Percentiles rank a stretch among this genome's conserved stretches.
phyloP scores from a whole-genome alignment of 2,797 vertebrate species.

The Rhinatrema bivittatum region DNA sequence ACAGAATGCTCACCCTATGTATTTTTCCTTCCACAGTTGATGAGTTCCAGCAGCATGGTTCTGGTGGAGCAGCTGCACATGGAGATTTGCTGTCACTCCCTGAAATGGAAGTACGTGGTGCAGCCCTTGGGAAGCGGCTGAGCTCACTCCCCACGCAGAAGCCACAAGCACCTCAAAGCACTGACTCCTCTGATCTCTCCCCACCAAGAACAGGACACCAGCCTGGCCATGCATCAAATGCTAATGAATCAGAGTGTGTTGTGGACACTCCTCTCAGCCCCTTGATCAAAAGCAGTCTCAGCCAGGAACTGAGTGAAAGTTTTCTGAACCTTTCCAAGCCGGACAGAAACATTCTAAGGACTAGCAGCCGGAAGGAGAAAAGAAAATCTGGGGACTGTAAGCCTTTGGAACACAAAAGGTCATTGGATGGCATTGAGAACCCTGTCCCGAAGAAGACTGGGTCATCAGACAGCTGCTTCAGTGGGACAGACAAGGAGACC shows the following conservation, averaged over 20 bases:
- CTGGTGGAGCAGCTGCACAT: neutral
- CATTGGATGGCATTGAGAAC: constrained; percentile 49
- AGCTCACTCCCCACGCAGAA: constrained; percentile 63
- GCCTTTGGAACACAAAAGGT: constrained; percentile 58
- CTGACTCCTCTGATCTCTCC: constrained; percentile 37
- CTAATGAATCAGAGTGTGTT: constrained; percentile 64
- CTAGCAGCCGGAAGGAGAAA: constrained; percentile 52
- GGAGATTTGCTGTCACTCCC: neutral
- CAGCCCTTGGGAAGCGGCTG: constrained; percentile 11
- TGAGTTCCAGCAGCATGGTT: neutral
- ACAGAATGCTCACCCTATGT: too few relatives aligned
- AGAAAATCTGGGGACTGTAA: constrained; percentile 51
- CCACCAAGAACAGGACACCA: constrained; percentile 11
- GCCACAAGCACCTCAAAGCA: constrained; percentile 45
- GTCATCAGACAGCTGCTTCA: constrained; percentile 83
- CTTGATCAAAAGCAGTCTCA: constrained; percentile 77
- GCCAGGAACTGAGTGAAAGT: constrained; percentile 79
- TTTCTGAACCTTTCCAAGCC: constrained; percentile 69
- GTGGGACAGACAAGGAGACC: constrained; percentile 77
- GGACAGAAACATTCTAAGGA: constrained; percentile 30
- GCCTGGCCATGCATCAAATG: neutral
- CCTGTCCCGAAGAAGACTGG: constrained; percentile 62
- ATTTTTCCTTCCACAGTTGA: constrained; percentile 15
- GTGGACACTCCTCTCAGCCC: constrained; percentile 80
- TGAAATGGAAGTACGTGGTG: too few relatives aligned